Conservation (phyloP, 2,888 invertebrate genomes). For the Amphimallon solstitiale region DNA sequence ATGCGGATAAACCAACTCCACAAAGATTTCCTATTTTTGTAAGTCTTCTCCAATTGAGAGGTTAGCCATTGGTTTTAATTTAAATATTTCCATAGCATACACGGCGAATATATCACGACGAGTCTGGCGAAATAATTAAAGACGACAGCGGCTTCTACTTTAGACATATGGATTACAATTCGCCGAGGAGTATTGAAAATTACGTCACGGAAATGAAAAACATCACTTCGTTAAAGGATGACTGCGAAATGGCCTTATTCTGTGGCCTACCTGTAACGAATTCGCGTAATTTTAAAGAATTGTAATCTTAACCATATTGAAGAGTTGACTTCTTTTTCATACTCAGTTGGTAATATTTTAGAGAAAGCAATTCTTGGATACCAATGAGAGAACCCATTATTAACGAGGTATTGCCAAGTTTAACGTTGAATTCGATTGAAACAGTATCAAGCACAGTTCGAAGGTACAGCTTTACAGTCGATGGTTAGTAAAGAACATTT, state of each 20-base stretch:
- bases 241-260: constrained; percentile 53
- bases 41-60: constrained; percentile 42
- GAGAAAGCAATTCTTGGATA: constrained; percentile 57
- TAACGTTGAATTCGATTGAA: constrained; percentile 54
- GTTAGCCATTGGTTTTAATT: neutral
- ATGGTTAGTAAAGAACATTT: constrained; percentile 57
- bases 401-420: constrained; percentile 47
- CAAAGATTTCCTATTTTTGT: constrained; percentile 69
- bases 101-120: constrained; percentile 53
- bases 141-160: constrained; percentile 58
- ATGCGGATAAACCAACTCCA: constrained; percentile 69
- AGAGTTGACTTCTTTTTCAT: neutral
- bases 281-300: constrained; percentile 51
- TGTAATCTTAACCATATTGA: constrained; percentile 48
- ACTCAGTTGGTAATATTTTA: constrained; percentile 44
- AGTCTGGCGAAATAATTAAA: constrained; percentile 50
- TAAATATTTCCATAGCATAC: constrained; percentile 52
- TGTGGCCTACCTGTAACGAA: constrained; percentile 57
- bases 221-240: constrained; percentile 48
- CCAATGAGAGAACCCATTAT: constrained; percentile 56
- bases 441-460: constrained; percentile 57
- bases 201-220: constrained; percentile 52
- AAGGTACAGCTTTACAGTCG: constrained; percentile 64
- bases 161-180: constrained; percentile 59
- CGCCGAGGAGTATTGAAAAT: constrained; percentile 52